Conservation (phyloP, 2,113 vertebrate species). For the Psophia crepitans region DNA sequence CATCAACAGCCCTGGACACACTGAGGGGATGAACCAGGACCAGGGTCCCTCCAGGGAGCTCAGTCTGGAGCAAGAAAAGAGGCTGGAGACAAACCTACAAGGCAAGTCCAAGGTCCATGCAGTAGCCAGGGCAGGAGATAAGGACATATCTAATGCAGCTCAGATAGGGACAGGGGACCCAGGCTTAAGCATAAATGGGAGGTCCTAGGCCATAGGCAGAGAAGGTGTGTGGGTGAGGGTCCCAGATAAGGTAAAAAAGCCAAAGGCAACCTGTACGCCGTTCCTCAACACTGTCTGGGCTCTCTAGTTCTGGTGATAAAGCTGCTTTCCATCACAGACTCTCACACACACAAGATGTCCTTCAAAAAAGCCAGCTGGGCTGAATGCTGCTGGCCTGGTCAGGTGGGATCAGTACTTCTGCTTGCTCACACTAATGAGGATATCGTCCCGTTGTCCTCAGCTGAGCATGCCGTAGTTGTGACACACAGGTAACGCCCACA, state of each 20-base stretch:
- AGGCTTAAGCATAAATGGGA: not conserved
- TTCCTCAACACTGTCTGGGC: not conserved
- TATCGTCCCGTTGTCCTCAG: not conserved
- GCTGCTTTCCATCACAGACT: not conserved
- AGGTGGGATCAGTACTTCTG: not conserved
- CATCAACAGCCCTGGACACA: not conserved
- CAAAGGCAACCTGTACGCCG: not conserved
- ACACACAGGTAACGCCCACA: not conserved
- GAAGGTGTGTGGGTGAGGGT: not conserved
- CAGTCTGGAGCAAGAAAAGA: not conserved
- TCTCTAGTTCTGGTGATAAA: not conserved
- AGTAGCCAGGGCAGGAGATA: not conserved
- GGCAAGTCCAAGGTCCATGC: too few relatives aligned
- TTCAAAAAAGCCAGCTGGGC: not conserved
- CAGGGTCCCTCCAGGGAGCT: not conserved
- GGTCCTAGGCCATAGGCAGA: not conserved
- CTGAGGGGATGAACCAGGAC: accelerated
- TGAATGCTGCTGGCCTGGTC: not conserved
- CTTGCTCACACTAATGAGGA: not conserved
- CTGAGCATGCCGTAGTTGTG: not conserved
- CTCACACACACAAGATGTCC: not conserved
- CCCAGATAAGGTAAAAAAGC: not conserved
- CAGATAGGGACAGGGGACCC: not conserved
- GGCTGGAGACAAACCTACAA: not conserved
- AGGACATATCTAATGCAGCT: not conserved